Conservation (phyloP, 23 tunicate genomes). For the Halocynthia roretzi region DNA sequence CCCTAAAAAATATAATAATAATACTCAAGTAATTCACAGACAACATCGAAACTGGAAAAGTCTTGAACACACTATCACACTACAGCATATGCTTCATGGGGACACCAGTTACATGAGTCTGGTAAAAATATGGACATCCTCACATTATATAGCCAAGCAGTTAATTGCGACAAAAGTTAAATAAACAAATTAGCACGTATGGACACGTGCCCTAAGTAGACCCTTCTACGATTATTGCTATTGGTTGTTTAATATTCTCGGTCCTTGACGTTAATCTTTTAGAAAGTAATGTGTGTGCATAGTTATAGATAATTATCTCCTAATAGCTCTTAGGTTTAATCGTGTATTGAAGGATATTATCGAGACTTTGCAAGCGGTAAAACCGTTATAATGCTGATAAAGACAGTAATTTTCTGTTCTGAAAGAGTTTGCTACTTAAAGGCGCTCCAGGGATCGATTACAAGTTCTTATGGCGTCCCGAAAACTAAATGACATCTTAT, state of each 20-base stretch:
- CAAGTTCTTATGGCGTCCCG: no score
- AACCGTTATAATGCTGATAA: no score
- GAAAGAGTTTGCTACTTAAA: no score
- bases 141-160: not conserved
- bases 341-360: not conserved
- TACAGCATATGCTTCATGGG: not conserved
- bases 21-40: no score
- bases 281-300: not conserved
- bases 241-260: not conserved
- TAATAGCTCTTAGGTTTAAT: not conserved
- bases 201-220: constrained; percentile 16
- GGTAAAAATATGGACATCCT: not conserved
- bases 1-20: not conserved
- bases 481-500: no score
- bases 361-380: not conserved
- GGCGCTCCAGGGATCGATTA: no score
- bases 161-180: not conserved
- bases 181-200: not conserved
- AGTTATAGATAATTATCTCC: not conserved
- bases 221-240: not conserved
- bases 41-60: no score
- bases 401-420: no score
- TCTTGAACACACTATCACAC: no score
- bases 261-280: not conserved
- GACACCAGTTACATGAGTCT: not conserved